Percentiles rank a stretch among this genome's conserved stretches.
Evolutionary conservation across 1,140 invertebrate species (phyloP).

Genomic region (Drosophila ercepeae): DNA sequence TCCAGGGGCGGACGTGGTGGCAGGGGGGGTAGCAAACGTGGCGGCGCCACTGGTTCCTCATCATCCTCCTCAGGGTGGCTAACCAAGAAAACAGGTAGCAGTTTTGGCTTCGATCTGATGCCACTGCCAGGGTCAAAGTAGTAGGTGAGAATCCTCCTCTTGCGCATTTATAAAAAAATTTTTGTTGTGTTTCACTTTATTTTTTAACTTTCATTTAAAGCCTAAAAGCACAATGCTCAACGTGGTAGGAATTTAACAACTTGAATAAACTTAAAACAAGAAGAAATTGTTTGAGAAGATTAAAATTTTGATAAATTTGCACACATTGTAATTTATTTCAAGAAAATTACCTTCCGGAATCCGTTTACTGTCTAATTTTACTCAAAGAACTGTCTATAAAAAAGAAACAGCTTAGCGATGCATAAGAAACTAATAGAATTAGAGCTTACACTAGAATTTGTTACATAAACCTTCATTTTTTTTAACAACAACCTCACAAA

Average conservation of each 20-base stretch:
- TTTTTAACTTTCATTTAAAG: neutral
- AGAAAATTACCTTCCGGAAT: neutral
- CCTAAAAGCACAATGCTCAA: neutral
- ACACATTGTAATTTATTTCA: neutral
- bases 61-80: slow-evolving; percentile 51
- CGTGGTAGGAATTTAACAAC: neutral
- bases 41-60: slow-evolving; percentile 3
- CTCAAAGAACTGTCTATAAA: neutral
- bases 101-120: slow-evolving; percentile 71
- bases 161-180: neutral
- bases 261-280: neutral
- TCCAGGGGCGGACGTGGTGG: slow-evolving; percentile 26
- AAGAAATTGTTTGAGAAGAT: neutral
- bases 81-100: slow-evolving; percentile 68
- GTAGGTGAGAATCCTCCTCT: neutral
- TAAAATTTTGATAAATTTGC: neutral
- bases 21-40: slow-evolving; percentile 35
- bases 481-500: slow-evolving; percentile 44
- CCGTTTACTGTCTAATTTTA: neutral
- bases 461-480: slow-evolving; percentile 37
- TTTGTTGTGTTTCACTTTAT: neutral
- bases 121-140: slow-evolving; percentile 71
- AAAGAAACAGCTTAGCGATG: neutral
- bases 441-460: slow-evolving; percentile 24
- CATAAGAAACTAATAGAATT: slow-evolving; percentile 6